These are phyloP conservation scores for Ptychochromis oligacanthus DNA, from an alignment of 2,113 vertebrate species.

Conservation along the genomic window DNA sequence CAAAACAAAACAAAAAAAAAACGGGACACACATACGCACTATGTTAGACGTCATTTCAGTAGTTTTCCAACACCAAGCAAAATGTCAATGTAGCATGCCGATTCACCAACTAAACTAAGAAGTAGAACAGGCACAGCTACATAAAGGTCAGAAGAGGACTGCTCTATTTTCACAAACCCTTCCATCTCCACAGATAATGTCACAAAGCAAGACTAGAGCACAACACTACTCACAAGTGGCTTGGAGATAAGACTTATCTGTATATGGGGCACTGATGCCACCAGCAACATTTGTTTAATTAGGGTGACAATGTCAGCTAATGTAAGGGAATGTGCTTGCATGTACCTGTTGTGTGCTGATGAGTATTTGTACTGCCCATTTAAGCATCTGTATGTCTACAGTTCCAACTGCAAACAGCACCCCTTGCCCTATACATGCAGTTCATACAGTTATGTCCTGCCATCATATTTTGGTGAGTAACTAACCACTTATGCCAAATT, in stretches of 20 bases:
- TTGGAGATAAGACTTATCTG: background rate
- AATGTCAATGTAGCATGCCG: background rate
- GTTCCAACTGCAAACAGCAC: background rate
- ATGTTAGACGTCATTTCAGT: too few relatives aligned
- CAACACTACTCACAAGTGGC: conserved; percentile 11
- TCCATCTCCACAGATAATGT: background rate
- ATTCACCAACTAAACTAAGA: background rate
- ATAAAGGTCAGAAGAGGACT: background rate
- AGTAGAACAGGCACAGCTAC: background rate
- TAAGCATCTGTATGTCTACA: background rate
- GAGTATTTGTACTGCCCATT: background rate
- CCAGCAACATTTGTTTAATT: conserved; percentile 14
- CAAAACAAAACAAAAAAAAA: too few relatives aligned
- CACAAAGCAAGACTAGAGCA: background rate
- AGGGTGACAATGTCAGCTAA: background rate
- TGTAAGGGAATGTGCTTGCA: background rate
- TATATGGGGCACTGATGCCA: background rate
- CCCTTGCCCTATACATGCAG: background rate
- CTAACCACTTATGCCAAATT: background rate
- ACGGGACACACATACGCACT: too few relatives aligned
- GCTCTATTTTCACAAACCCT: background rate
- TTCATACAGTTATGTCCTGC: background rate
- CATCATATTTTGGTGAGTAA: background rate
- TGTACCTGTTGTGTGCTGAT: background rate
- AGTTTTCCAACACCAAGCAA: too few relatives aligned